phyloP scores from a whole-genome alignment of 2,888 invertebrate species.

The Drosophila silvestris region DNA sequence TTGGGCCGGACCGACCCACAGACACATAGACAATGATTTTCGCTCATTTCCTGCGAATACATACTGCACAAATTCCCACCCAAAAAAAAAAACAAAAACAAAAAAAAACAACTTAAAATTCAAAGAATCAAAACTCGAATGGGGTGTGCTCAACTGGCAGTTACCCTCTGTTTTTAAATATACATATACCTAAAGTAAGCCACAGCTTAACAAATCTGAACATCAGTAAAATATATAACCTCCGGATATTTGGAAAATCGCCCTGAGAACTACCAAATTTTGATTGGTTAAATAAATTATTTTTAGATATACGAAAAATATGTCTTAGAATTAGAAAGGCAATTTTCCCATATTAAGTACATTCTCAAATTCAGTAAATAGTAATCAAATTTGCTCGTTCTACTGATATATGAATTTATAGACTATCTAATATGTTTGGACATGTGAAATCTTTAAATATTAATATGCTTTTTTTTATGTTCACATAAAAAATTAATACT shows the following conservation, averaged over 20 bases:
- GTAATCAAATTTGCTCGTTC: neutral
- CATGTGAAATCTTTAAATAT: neutral
- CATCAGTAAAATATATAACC: neutral
- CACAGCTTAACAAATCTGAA: neutral
- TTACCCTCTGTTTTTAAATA: neutral
- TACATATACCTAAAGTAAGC: too few species aligned
- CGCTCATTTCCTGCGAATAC: conserved; percentile 70
- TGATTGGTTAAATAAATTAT: neutral
- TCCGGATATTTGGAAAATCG: neutral
- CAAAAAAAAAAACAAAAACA: neutral
- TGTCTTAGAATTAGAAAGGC: neutral
- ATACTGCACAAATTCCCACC: conserved; percentile 19
- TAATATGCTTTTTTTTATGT: neutral
- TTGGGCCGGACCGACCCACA: conserved; percentile 55
- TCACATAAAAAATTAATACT: neutral
- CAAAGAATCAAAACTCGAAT: neutral
- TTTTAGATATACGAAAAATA: neutral
- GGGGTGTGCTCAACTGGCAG: neutral
- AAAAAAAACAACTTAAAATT: neutral
- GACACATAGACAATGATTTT: conserved; percentile 63
- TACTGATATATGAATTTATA: neutral
- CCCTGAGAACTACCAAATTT: neutral
- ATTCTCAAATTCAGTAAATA: neutral
- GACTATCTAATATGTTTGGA: neutral
- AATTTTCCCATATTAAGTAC: neutral